These are phyloP conservation scores for Synanceia verrucosa DNA, from an alignment of 2,797 vertebrate species.

Conservation along the genomic window DNA sequence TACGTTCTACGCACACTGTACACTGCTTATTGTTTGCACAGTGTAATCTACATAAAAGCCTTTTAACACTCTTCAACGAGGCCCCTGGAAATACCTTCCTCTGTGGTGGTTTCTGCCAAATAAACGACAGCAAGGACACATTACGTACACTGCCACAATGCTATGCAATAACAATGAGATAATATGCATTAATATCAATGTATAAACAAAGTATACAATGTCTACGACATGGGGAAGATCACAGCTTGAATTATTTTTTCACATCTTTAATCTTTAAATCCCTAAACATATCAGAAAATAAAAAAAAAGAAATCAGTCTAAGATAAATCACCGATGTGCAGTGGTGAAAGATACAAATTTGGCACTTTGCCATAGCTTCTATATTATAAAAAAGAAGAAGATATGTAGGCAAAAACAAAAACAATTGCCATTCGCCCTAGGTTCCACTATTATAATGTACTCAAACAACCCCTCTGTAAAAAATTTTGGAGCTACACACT, in stretches of 20 bases:
- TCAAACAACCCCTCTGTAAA: constrained; percentile 31
- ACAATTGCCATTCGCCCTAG: constrained; percentile 43
- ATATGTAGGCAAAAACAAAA: constrained; percentile 65
- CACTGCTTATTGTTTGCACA: constrained; percentile 51
- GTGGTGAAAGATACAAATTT: constrained; percentile 70
- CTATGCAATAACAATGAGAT: constrained; percentile 42
- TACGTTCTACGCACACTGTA: constrained; percentile 37
- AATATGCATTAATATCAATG: constrained; percentile 56
- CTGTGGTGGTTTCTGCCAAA: constrained; percentile 37
- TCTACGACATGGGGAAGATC: constrained; percentile 58
- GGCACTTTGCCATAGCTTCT: constrained; percentile 72
- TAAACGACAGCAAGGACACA: constrained; percentile 58
- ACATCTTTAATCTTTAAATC: constrained; percentile 72
- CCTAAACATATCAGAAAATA: constrained; percentile 57
- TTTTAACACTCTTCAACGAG: constrained; percentile 42
- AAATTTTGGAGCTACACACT: constrained; percentile 48
- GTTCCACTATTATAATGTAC: constrained; percentile 38
- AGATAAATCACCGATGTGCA: constrained; percentile 73
- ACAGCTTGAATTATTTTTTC: constrained; percentile 75
- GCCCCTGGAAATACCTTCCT: constrained; percentile 31
- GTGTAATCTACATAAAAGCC: constrained; percentile 55
- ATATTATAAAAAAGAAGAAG: constrained; percentile 56
- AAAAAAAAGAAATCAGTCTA: constrained; percentile 37
- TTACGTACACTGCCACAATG: constrained; percentile 50
- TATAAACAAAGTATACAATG: constrained; percentile 62